These are phyloP conservation scores for Temnothorax unifasciatus DNA, from an alignment of 2,888 invertebrate species.

Conservation along the genomic window DNA sequence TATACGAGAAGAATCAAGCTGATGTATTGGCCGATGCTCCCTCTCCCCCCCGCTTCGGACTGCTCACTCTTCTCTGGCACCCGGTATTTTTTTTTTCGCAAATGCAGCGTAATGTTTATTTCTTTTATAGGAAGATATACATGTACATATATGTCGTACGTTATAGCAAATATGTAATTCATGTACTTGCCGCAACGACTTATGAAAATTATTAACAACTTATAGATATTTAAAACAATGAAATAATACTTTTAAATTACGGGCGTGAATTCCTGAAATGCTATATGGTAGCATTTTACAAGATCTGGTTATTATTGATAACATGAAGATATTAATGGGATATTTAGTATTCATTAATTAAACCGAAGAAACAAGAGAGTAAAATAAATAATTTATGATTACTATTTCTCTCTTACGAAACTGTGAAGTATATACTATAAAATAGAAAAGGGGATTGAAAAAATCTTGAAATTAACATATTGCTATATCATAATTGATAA, in stretches of 20 bases:
- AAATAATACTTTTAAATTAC: not conserved
- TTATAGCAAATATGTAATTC: not conserved
- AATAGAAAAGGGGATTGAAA: not conserved
- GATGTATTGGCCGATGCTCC: not conserved
- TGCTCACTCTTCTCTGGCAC: not conserved
- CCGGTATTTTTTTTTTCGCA: not conserved
- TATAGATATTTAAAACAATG: not conserved
- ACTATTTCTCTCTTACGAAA: not conserved
- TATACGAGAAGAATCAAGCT: slow-evolving; percentile 48
- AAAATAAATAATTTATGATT: not conserved
- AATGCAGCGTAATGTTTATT: not conserved
- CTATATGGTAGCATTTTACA: not conserved
- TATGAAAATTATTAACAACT: not conserved
- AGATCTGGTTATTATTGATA: not conserved
- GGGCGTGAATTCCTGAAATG: not conserved
- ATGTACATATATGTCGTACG: not conserved
- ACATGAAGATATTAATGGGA: not conserved
- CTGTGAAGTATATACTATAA: not conserved
- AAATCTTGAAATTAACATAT: not conserved
- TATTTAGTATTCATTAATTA: not conserved
- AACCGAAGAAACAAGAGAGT: not conserved
- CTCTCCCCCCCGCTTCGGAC: not conserved
- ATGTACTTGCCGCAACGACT: not conserved
- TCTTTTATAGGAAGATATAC: not conserved
- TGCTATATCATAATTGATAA: not conserved